Evolutionary conservation across 2,888 invertebrate genomes (phyloP).

Genomic region (Apamea monoglypha): DNA sequence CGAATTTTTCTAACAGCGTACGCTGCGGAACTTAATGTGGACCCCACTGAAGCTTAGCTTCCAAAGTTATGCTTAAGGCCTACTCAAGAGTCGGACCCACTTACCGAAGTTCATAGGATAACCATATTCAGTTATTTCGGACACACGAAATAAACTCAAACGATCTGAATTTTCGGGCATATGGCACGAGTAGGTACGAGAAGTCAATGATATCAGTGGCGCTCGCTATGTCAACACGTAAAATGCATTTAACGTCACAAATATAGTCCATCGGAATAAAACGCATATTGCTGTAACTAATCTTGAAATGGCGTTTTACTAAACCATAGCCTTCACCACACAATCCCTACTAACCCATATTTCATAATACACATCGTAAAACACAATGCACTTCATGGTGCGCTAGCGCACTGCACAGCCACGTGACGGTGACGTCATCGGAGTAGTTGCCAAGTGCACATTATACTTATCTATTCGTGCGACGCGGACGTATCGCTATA

Average conservation of each 20-base stretch:
- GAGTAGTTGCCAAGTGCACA: slow-evolving; percentile 66
- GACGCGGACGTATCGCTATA: neutral
- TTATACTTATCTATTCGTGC: slow-evolving; percentile 25
- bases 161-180: neutral
- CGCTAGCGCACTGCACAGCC: slow-evolving; percentile 28
- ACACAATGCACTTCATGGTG: slow-evolving; percentile 32
- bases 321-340: neutral
- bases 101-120: no score
- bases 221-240: neutral
- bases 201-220: neutral
- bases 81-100: no score
- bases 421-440: slow-evolving; percentile 62
- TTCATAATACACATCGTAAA: slow-evolving; percentile 13
- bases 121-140: neutral
- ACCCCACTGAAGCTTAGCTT: no score
- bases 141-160: slow-evolving; percentile 3
- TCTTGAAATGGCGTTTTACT: neutral
- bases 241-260: neutral
- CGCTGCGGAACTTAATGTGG: no score
- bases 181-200: neutral
- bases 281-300: neutral
- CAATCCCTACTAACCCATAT: slow-evolving; percentile 29
- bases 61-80: no score
- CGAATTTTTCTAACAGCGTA: no score
- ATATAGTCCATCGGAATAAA: neutral